Evolutionary conservation across 2,888 invertebrate species (phyloP), one percentile per base, ranked within the genome.

Genomic region (Omphaloscelis lunosa): DNA sequence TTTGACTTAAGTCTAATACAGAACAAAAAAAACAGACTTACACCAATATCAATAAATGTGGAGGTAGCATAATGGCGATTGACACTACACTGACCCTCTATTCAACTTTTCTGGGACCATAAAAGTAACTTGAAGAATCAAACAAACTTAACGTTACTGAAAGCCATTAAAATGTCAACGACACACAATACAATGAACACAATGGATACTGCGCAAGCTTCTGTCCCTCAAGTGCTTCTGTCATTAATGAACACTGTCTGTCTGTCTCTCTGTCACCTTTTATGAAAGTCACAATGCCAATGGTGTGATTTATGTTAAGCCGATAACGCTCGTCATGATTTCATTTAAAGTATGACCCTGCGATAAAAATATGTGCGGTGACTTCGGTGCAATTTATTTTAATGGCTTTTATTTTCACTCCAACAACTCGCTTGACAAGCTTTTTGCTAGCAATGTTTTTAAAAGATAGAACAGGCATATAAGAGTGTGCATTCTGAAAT

Each of bases 231-330:
- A 39, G n/a, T 17, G 61, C 23, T 81, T 75, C 48, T 66, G 12
- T 53, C 56, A 56, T 61, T 79, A 12, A 79, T 62, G 29, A 39
- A 56, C n/a, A 48, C 15, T 41, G 0, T 20, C 39, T 65, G 17
- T 67, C 75, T 51, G 9, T 29, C 56, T 12, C 48, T 63, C 17
- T 34, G 23, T 68, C 79, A 9, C 23, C 48, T 67, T 48, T 56
- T 67, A 56, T 23, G 3, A 48, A 20, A 12, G 9, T 23, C 41
- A 63, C 15, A 77, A 20, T 69, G 39, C 58, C 15, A 77, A 20
- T 69, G 39, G 6, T 48, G 1, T 69, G 59, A 69, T 66, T 80
- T 69, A 65, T 78, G 29, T 11, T 9, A 2, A 27, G 9, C 29
- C n/a, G 29, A 66, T 39, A 65, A 53, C 17, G n/a, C n/a, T 39